Evolutionary conservation across 2,888 invertebrate genomes (phyloP), one percentile per base, ranked within the genome.

Genomic region (Hermaeophaga mercurialis): DNA sequence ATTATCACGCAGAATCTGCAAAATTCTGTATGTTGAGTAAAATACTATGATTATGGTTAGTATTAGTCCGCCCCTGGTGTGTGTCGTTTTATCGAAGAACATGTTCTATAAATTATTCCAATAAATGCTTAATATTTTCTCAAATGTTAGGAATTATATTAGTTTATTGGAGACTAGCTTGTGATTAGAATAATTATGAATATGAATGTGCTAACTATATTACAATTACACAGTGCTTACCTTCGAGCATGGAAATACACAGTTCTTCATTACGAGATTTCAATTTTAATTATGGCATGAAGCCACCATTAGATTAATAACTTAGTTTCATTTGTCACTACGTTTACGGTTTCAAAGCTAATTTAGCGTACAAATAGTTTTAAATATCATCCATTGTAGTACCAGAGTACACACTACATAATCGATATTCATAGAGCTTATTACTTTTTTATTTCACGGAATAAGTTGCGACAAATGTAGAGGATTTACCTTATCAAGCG

Each of bases 51-150:
- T 22, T 22, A n/a, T n/a, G n/a, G 22, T 22, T 22, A 22, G 22
- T 22, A 22, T n/a, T n/a, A 31, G 31, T 31, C 31, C 31, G 31
- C 9, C 31, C 9, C 31, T 31, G 3, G 4, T 11, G 2, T 3
- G 31, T 31, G 31, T 31, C 31, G 31, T 12, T 11, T 15, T 36
- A 36, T 36, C 36, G 17, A 11, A 36, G 17, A 36, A 36, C 36
- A 36, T 36, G 36, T 36, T 36, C 36, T 36, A 36, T 36, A 36
- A 36, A 36, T 36, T 36, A 36, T 36, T 36, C 15, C 36, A 36
- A 17, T 36, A 36, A 36, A 17, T 36, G 17, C 36, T 36, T 36
- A 36, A 36, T 36, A 36, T 36, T 36, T 36, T 36, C 36, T 36
- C 36, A 36, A 36, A 36, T 36, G 17, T 17, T 36, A 11, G 3